phyloP scores from a whole-genome alignment of 2,113 vertebrate species.

The Ciconia boyciana region DNA sequence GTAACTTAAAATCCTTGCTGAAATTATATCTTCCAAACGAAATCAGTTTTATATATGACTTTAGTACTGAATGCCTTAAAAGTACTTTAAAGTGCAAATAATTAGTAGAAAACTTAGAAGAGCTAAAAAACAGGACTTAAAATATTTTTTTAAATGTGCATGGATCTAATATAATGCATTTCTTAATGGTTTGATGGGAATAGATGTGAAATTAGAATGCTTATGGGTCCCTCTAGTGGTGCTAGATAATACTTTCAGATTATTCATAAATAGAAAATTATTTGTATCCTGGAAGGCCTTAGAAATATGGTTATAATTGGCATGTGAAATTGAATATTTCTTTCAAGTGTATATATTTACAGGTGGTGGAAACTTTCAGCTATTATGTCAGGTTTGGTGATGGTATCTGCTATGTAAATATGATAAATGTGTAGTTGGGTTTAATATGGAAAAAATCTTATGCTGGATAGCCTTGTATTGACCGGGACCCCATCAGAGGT shows the following conservation, averaged over 20 bases:
- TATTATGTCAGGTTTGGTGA: not conserved
- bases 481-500: not conserved
- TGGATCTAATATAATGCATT: not conserved
- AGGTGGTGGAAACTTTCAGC: not conserved
- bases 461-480: not conserved
- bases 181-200: not conserved
- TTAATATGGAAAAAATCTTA: not conserved
- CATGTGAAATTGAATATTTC: not conserved
- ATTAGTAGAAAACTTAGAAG: not conserved
- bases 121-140: not conserved
- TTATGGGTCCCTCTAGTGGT: slow-evolving; percentile 52
- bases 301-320: not conserved
- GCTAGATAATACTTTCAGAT: not conserved
- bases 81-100: not conserved
- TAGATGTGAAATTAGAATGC: not conserved
- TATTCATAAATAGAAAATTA: not conserved
- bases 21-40: not conserved
- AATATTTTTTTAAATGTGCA: not conserved
- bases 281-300: not conserved
- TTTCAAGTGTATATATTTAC: not conserved
- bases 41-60: not conserved
- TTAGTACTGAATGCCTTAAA: not conserved
- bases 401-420: not conserved
- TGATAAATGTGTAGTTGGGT: not conserved
- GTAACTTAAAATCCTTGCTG: not conserved